Conservation (phyloP, 2,797 vertebrate genomes). For the Leucoraja ocellata region DNA sequence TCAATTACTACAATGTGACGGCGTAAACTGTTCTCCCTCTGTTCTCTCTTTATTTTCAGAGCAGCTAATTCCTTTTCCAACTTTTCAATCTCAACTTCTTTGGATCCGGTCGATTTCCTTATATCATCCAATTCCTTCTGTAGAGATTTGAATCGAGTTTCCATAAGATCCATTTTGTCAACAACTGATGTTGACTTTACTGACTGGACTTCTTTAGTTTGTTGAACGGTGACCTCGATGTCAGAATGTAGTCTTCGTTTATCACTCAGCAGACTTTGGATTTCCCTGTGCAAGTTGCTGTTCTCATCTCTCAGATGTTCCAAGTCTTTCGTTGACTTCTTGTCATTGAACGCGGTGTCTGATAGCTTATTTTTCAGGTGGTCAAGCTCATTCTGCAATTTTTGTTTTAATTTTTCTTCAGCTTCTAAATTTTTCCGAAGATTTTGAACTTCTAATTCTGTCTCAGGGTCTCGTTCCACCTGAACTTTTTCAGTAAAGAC, state of each 20-base stretch:
- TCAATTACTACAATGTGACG: conserved; percentile 94
- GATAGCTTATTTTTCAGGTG: conserved; percentile 68
- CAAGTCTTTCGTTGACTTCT: conserved; percentile 83
- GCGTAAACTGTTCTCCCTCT: conserved; percentile 86
- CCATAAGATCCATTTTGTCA: conserved; percentile 60
- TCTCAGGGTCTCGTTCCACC: conserved; percentile 82
- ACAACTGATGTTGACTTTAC: conserved; percentile 62
- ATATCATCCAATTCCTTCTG: conserved; percentile 80
- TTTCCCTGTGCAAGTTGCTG: conserved; percentile 77
- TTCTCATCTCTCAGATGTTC: conserved; percentile 86
- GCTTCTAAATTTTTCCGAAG: conserved; percentile 78
- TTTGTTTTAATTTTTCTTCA: conserved; percentile 69
- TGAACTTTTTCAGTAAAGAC: conserved; percentile 88
- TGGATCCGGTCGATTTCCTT: conserved; percentile 68
- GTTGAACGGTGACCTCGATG: conserved; percentile 81
- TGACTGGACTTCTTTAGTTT: conserved; percentile 68
- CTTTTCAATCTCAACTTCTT: conserved; percentile 78
- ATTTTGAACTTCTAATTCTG: conserved; percentile 79
- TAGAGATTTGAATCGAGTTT: conserved; percentile 73
- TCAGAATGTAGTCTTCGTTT: conserved; percentile 79
- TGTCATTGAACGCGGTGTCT: conserved; percentile 84
- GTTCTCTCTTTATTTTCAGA: conserved; percentile 79
- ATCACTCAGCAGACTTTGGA: conserved; percentile 81
- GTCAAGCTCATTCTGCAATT: conserved; percentile 72
- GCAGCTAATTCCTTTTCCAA: conserved; percentile 77